These are phyloP conservation scores for Leptinotarsa haldemani DNA, from an alignment of 2,888 invertebrate genomes.

Conservation along the genomic window DNA sequence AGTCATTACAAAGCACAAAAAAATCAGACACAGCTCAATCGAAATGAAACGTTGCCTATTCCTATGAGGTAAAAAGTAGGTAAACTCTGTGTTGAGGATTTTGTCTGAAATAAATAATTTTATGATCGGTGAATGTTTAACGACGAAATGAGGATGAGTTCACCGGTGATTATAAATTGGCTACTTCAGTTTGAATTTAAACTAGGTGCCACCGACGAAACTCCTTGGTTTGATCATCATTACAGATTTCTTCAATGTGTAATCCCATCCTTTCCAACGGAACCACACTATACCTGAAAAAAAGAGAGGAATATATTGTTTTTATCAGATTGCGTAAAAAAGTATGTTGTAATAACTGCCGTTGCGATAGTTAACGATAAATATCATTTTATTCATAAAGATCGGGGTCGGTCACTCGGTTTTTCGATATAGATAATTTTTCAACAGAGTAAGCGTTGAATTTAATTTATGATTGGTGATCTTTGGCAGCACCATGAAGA, in stretches of 20 bases:
- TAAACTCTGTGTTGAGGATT: constrained; percentile 20
- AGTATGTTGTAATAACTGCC: too few species aligned
- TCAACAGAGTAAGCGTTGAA: too few species aligned
- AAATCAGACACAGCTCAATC: background rate
- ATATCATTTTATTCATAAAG: too few species aligned
- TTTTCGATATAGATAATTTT: too few species aligned
- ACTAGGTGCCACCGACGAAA: constrained; percentile 64
- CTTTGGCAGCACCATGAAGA: too few species aligned
- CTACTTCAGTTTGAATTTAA: constrained; percentile 39
- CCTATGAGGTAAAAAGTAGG: constrained; percentile 42
- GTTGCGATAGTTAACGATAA: too few species aligned
- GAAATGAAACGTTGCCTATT: constrained; percentile 30
- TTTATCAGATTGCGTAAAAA: too few species aligned
- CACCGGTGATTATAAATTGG: constrained; percentile 60
- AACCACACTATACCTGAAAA: constrained; percentile 89
- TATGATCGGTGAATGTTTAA: constrained; percentile 32
- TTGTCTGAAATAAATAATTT: constrained; percentile 23
- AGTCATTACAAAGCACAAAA: too few species aligned
- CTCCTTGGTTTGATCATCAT: constrained; percentile 94
- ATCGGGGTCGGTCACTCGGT: too few species aligned
- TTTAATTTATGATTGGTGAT: too few species aligned
- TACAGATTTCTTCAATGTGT: constrained; percentile 87
- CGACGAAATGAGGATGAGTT: constrained; percentile 38
- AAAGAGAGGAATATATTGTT: background rate
- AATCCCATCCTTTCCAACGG: constrained; percentile 96